These are phyloP conservation scores for Geopemphigus sp. DNA, from an alignment of 1,140 invertebrate genomes.

Conservation along the genomic window DNA sequence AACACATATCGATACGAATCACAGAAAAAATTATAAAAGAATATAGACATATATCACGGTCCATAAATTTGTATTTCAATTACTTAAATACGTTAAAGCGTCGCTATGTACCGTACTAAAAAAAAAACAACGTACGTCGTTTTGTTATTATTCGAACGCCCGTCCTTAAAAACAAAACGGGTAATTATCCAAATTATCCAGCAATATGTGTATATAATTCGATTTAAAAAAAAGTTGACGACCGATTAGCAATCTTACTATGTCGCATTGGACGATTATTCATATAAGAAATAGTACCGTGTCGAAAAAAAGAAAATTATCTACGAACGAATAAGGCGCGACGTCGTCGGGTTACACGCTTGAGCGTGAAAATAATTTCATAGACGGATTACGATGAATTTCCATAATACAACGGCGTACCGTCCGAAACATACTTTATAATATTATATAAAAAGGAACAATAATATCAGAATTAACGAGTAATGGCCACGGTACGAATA, in stretches of 20 bases:
- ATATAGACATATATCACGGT: no score
- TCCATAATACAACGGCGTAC: not conserved
- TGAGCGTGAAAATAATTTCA: constrained; percentile 1
- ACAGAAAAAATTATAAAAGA: no score
- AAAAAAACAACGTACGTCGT: no score
- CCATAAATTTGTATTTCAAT: no score
- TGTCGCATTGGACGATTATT: no score
- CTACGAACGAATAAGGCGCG: no score
- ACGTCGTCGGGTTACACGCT: not conserved
- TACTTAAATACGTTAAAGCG: no score
- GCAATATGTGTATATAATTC: not conserved
- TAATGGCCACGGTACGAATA: no score
- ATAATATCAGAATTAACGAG: not conserved
- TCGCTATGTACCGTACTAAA: not conserved
- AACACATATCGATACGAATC: no score
- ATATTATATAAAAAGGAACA: not conserved
- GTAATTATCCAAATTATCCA: not conserved
- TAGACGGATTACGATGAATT: not conserved
- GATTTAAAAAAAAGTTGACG: not conserved
- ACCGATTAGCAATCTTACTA: not conserved
- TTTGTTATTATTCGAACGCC: not conserved
- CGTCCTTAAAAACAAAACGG: not conserved
- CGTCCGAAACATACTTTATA: no score
- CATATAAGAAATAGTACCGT: no score
- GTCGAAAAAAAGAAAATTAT: not conserved